phyloP scores from a whole-genome alignment of 2,113 vertebrate species.

The Monopterus albus region DNA sequence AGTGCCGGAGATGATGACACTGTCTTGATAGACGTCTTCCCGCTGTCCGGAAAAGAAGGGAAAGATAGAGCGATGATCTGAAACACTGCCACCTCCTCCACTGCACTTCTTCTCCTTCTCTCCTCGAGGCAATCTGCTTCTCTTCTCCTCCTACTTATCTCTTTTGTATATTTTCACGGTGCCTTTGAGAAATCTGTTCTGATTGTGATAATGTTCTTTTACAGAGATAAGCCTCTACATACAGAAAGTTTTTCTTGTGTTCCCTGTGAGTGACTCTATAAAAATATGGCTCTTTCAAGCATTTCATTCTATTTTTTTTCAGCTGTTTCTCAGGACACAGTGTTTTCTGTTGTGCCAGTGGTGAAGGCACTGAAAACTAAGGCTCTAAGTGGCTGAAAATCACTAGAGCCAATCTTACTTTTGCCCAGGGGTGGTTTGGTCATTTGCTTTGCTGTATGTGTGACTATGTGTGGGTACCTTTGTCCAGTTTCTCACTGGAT shows the following conservation, averaged over 20 bases:
- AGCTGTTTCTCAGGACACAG: not conserved
- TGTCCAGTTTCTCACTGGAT: constrained; percentile 29
- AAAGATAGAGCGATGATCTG: constrained; percentile 60
- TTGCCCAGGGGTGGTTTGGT: not conserved
- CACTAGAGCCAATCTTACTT: constrained; percentile 32
- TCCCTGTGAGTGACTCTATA: constrained; percentile 24
- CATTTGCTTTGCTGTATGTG: constrained; percentile 9
- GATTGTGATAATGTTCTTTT: constrained; percentile 26
- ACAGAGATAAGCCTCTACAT: constrained; percentile 16
- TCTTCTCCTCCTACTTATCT: constrained; percentile 56
- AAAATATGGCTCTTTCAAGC: constrained; percentile 5
- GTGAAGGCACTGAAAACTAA: constrained; percentile 15
- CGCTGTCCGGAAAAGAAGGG: constrained; percentile 44
- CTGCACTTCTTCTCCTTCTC: constrained; percentile 35
- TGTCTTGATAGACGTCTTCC: constrained; percentile 57
- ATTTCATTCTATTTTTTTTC: constrained; percentile 8
- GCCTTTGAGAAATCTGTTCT: constrained; percentile 23
- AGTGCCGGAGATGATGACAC: constrained; percentile 58
- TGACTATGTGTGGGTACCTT: constrained; percentile 9
- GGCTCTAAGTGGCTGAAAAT: constrained; percentile 43
- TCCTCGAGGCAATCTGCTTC: constrained; percentile 42
- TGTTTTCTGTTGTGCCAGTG: constrained; percentile 18
- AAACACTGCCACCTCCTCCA: constrained; percentile 57
- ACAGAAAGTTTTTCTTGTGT: constrained; percentile 22
- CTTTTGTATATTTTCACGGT: constrained; percentile 36